Evolutionary conservation across 2,113 vertebrate species (phyloP), one percentile per base, ranked within the genome.

Genomic region (Ictalurus punctatus): DNA sequence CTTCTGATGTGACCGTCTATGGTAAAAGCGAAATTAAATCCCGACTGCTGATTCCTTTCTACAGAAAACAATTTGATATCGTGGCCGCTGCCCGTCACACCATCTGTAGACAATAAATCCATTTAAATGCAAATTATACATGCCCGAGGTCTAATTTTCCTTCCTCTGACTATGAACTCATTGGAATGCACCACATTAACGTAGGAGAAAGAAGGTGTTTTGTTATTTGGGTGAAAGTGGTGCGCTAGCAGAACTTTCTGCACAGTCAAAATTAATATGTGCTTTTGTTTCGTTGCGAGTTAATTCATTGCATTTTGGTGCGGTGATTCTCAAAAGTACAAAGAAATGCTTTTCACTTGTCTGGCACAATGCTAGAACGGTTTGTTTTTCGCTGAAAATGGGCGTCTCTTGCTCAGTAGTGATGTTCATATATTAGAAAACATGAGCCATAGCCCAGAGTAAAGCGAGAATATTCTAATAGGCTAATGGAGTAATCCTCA

Each of bases 41-140:
- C 89, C 65, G 73, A 87, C 88, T 89, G 87, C 88, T 90, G 52
- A 89, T 91, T 91, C 93, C 90, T 92, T 93, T 87, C 76, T 86
- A 82, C 23, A 89, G 90, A 85, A 88, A 92, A 92, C 88, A 90
- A 90, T 91, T 74, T 89, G 89, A 90, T 92, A 91, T 89, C 86
- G 92, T 91, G 93, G 91, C 90, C 89, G 88, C 89, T 91, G 74
- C 89, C 92, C 83, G 86, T 91, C 93, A 92, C 90, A 52, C 90
- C 82, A 65, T 86, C 91, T 89, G 91, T 87, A 59, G 89, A 94
- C 93, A 93, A 93, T 92, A 93, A 94, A 94, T 93, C 93, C 90
- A 94, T 94, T 94, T 94, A 94, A 94, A 95, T 94, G 94, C 93
- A 95, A 95, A 95, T 94, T 90, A 93, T 93, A 94, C 90, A 83